Evolutionary conservation across 2,113 vertebrate genomes (phyloP), one percentile per base, ranked within the genome.

Genomic region (Cyanocitta stelleri): DNA sequence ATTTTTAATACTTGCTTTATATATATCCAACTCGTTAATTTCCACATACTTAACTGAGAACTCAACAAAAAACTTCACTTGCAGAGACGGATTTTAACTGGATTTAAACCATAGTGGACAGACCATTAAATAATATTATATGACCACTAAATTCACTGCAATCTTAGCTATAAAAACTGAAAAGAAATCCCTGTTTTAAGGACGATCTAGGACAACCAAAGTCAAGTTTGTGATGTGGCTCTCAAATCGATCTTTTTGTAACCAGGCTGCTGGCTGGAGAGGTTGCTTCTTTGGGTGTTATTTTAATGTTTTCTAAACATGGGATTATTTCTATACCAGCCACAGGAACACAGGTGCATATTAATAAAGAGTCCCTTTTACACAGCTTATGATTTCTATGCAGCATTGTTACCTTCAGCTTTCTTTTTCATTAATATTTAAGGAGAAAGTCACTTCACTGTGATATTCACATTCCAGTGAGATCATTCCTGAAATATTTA

Each of bases 401-500:
- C 78, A 90, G 63, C 24, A 24, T 71, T 46, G 30, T 95, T 91
- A 91, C 56, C 63, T 85, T 90, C 71, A 90, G 77, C 29, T 93
- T 91, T 80, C 32, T 48, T 87, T 90, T 83, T 83, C 64, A 93
- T 96, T 77, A 96, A 96, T 95, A 96, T 96, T 96, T 96, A 88
- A 95, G 44, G 19, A 77, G 71, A 63, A 88, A 94, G 68, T 80
- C 78, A 85, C 43, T 94, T 94, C 69, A 49, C 55, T 71, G 10
- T 55, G 68, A 78, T 71, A 90, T 86, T 94, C 85, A 72, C 63
- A 93, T 90, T 94, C 77, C 75, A 39, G 43, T 77, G 93, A 91
- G 63, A 88, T 91, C 75, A 90, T 77, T 94, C 26, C 75, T 96
- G 85, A 95, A 96, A 96, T 96, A 96, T 96, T 96, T 93, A 91